phyloP scores from a whole-genome alignment of 2,888 invertebrate species.

The Didymodactylos carnosus region DNA sequence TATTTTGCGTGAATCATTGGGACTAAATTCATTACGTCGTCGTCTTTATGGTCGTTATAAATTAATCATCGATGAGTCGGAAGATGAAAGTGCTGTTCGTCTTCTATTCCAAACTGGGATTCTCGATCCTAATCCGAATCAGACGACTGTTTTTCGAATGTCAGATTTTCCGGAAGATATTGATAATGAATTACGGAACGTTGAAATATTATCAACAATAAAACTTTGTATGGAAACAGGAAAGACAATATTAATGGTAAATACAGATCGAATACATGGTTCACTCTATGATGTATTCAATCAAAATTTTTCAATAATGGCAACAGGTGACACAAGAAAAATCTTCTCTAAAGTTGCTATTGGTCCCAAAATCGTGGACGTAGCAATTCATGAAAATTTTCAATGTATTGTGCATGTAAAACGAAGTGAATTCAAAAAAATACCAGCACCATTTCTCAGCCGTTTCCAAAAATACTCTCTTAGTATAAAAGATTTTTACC shows the following conservation, averaged over 20 bases:
- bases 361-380: background rate
- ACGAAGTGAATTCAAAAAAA: background rate
- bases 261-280: background rate
- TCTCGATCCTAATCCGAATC: background rate
- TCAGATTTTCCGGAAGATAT: background rate
- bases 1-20: background rate
- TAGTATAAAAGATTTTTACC: background rate
- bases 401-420: background rate
- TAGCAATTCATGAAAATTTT: background rate
- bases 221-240: background rate
- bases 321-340: background rate
- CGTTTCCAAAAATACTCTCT: background rate
- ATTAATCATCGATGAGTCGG: background rate
- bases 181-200: background rate
- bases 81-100: constrained; percentile 1
- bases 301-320: background rate
- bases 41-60: background rate
- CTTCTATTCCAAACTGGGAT: background rate
- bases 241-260: background rate
- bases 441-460: background rate
- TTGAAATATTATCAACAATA: background rate
- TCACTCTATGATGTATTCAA: background rate
- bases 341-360: background rate
- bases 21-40: background rate
- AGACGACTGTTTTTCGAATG: background rate